These are phyloP conservation scores for Micromesistius poutassou DNA, from an alignment of 2,797 vertebrate genomes.

Conservation along the genomic window DNA sequence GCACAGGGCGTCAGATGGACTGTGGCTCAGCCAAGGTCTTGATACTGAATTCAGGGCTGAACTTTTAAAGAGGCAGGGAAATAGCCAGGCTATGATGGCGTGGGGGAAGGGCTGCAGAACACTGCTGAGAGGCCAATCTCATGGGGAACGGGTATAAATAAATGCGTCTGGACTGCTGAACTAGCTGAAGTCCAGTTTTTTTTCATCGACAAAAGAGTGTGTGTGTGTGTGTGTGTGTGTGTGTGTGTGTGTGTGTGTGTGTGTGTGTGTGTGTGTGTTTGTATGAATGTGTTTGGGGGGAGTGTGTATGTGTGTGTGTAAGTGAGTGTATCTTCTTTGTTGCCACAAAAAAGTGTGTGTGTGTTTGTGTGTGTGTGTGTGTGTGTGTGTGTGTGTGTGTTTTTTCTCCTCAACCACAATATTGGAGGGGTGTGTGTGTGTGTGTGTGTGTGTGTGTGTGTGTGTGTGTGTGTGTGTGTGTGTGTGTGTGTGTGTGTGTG, in stretches of 20 bases:
- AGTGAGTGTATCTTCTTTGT: no score
- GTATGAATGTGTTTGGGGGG: no score
- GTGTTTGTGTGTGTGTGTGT: no score
- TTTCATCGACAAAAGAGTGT: not conserved
- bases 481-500: no score
- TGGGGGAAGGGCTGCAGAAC: not conserved
- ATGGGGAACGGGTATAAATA: conserved; percentile 46
- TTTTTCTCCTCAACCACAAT: no score
- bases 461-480: no score
- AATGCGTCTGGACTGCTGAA: conserved; percentile 44
- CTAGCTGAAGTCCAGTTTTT: conserved; percentile 34
- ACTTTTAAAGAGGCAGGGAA: conserved; percentile 50
- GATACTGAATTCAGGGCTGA: conserved; percentile 57
- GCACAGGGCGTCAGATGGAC: conserved; percentile 44
- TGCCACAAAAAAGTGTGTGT: no score
- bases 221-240: not conserved
- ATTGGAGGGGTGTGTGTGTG: no score
- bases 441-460: no score
- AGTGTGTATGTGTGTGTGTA: no score
- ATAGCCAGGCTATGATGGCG: conserved; percentile 31
- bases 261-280: no score
- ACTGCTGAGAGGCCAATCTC: conserved; percentile 33
- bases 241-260: not conserved
- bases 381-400: no score
- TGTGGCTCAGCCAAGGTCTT: conserved; percentile 43